Evolutionary conservation across 2,888 invertebrate species (phyloP).

Genomic region (Petrolisthes cinctipes): DNA sequence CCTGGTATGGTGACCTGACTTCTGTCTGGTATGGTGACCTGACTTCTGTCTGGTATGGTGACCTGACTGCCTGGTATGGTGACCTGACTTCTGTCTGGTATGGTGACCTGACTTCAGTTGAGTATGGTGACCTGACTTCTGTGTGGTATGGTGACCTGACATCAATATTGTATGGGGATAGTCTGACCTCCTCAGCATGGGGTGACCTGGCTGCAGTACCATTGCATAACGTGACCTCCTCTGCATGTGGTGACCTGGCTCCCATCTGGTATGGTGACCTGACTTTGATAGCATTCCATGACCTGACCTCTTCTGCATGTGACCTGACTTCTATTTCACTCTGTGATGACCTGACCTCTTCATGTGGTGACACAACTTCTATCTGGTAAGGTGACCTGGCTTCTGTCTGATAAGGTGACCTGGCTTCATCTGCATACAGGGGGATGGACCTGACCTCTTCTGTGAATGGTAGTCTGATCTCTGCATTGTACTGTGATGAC

Average conservation of each 20-base stretch:
- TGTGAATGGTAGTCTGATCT: not conserved
- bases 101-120: not conserved
- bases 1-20: not conserved
- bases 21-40: not conserved
- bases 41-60: not conserved
- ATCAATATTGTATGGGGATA: not conserved
- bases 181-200: not conserved
- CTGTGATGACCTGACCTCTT: not conserved
- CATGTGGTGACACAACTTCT: not conserved
- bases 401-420: not conserved
- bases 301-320: not conserved
- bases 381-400: not conserved
- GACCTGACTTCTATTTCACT: not conserved
- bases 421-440: not conserved
- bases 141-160: not conserved
- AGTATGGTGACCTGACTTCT: not conserved
- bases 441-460: not conserved
- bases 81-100: not conserved
- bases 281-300: not conserved
- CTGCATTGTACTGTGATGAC: not conserved
- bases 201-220: not conserved
- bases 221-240: not conserved
- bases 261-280: not conserved
- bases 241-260: not conserved
- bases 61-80: not conserved